A percentile compares a stretch with the other conserved stretches of the same genome.
These are phyloP conservation scores for Macrobrachium rosenbergii DNA, from an alignment of 1,140 invertebrate genomes.

Conservation along the genomic window DNA sequence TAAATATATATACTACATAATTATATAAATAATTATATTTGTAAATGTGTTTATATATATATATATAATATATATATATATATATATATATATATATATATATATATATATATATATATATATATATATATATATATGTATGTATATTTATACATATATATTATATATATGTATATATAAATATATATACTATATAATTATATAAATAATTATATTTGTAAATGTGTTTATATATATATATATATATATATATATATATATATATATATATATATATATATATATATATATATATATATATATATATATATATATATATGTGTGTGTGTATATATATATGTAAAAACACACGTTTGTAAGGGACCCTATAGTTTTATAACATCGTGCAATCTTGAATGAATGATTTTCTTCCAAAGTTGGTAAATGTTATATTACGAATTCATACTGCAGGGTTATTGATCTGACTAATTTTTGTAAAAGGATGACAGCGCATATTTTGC, in stretches of 20 bases:
- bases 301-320: too few relatives aligned
- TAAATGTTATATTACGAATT: too few relatives aligned
- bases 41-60: not conserved
- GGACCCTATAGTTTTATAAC: too few relatives aligned
- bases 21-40: constrained; percentile 19
- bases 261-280: not conserved
- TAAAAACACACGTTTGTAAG: too few relatives aligned
- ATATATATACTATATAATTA: not conserved
- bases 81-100: not conserved
- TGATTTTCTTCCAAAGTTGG: too few relatives aligned
- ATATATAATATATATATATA: not conserved
- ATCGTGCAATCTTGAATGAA: too few relatives aligned
- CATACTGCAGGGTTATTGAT: too few relatives aligned
- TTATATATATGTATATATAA: constrained; percentile 11
- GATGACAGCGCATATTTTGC: too few relatives aligned
- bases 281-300: constrained; percentile 8
- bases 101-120: constrained; percentile 8
- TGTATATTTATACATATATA: constrained; percentile 14
- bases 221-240: not conserved
- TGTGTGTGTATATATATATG: too few relatives aligned
- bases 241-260: constrained; percentile 17
- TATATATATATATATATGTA: constrained; percentile 23
- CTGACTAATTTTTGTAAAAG: too few relatives aligned
- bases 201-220: too few relatives aligned
- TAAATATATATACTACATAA: not conserved